Evolutionary conservation across 2,888 invertebrate species (phyloP).

Genomic region (Drosophila phalerata): DNA sequence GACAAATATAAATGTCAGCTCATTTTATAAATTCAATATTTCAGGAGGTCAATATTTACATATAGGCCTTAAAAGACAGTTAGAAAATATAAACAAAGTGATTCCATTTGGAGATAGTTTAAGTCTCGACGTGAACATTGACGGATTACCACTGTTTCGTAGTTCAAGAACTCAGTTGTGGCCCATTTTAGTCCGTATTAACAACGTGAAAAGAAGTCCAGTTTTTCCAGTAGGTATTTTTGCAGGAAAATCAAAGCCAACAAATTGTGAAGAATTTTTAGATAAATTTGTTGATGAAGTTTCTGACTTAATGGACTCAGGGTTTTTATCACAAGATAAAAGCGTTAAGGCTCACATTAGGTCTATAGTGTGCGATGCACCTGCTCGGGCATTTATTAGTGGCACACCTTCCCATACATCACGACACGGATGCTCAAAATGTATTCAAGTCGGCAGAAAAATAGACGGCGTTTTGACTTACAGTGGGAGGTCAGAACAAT

Average conservation of each 20-base stretch:
- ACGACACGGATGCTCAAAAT: neutral
- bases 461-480: neutral
- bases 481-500: neutral
- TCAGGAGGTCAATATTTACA: no score
- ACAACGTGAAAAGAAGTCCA: neutral
- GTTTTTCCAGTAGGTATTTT: neutral
- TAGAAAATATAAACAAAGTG: no score
- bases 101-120: no score
- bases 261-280: neutral
- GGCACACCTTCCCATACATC: neutral
- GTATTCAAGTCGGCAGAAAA: no score
- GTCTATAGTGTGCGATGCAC: no score
- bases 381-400: conserved; percentile 1
- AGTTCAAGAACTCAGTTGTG: no score
- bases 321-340: neutral
- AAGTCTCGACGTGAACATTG: no score
- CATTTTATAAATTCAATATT: no score
- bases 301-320: neutral
- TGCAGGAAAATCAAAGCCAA: neutral
- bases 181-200: neutral
- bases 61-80: no score
- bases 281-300: neutral
- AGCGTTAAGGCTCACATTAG: neutral
- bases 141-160: no score
- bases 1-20: no score